Percentiles rank a stretch among this genome's conserved stretches.
phyloP scores from a whole-genome alignment of 2,888 invertebrate species.

The Hemicrepidius hirtus region DNA sequence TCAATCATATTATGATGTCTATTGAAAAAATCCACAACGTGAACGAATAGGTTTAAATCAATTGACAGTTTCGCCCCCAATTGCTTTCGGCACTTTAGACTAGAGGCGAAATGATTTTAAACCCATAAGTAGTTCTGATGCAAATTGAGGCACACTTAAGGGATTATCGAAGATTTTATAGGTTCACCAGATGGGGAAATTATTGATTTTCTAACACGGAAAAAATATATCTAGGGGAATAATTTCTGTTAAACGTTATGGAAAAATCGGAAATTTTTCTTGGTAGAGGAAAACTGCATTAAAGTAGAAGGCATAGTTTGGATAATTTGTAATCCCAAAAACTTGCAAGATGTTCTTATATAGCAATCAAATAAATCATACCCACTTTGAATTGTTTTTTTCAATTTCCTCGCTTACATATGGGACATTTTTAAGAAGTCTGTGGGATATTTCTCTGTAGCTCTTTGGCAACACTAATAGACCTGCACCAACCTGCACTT shows the following conservation, averaged over 20 bases:
- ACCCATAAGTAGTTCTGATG: slow-evolving; percentile 68
- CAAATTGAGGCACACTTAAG: slow-evolving; percentile 69
- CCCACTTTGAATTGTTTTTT: too few species aligned
- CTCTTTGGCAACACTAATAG: too few species aligned
- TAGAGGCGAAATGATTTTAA: slow-evolving; percentile 64
- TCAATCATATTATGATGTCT: not conserved
- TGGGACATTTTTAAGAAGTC: too few species aligned
- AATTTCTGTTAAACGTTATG: not conserved
- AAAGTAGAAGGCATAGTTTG: too few species aligned
- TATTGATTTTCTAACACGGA: slow-evolving; percentile 63
- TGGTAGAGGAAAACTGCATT: too few species aligned
- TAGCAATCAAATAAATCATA: too few species aligned
- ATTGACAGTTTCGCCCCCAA: slow-evolving; percentile 61
- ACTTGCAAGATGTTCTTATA: too few species aligned
- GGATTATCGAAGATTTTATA: slow-evolving; percentile 66
- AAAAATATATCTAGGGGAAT: slow-evolving; percentile 1
- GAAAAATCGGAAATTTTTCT: not conserved
- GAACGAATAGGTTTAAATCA: slow-evolving; percentile 48
- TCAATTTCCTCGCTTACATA: too few species aligned
- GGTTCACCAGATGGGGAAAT: slow-evolving; percentile 57
- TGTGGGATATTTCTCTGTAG: too few species aligned
- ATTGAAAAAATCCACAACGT: not conserved
- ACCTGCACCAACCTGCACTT: too few species aligned
- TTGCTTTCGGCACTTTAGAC: slow-evolving; percentile 63
- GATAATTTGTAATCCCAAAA: too few species aligned